Evolutionary conservation across 1,140 invertebrate species (phyloP).

Genomic region (Micrasema longulum): DNA sequence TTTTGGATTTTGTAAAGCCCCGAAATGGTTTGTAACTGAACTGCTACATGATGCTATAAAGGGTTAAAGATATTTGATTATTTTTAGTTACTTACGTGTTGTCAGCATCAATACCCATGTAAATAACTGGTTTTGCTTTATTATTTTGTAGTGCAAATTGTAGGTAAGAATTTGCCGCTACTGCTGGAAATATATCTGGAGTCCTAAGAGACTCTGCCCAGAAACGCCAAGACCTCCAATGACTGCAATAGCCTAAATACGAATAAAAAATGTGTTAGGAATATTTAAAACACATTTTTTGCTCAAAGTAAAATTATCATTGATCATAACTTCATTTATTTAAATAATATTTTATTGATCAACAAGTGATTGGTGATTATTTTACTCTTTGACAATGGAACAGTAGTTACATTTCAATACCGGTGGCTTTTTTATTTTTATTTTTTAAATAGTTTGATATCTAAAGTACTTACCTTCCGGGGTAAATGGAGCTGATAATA

Average conservation of each 20-base stretch:
- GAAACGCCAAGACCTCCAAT: constrained; percentile 73
- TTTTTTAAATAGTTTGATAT: background rate
- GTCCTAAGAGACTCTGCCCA: constrained; percentile 70
- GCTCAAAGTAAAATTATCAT: background rate
- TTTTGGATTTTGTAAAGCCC: background rate
- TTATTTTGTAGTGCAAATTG: constrained; percentile 58
- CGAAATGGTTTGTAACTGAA: background rate
- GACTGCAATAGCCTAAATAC: constrained; percentile 73
- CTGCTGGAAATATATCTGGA: constrained; percentile 64
- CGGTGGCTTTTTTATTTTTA: background rate
- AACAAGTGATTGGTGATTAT: background rate
- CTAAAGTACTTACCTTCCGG: background rate
- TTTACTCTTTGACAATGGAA: background rate
- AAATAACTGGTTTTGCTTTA: constrained; percentile 48
- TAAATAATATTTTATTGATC: constrained; percentile 32
- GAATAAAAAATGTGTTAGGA: constrained; percentile 46
- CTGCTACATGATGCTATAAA: background rate
- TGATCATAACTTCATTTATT: constrained; percentile 39
- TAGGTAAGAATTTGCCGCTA: constrained; percentile 60
- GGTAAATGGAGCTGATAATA: constrained; percentile 60
- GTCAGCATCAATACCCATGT: constrained; percentile 60
- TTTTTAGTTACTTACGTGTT: constrained; percentile 55
- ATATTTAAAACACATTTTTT: constrained; percentile 18
- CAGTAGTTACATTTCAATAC: background rate
- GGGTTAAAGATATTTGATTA: background rate